A percentile compares a stretch with the other conserved stretches of the same genome.
phyloP scores from a whole-genome alignment of 2,888 invertebrate genomes.

The Crocallis elinguaria region DNA sequence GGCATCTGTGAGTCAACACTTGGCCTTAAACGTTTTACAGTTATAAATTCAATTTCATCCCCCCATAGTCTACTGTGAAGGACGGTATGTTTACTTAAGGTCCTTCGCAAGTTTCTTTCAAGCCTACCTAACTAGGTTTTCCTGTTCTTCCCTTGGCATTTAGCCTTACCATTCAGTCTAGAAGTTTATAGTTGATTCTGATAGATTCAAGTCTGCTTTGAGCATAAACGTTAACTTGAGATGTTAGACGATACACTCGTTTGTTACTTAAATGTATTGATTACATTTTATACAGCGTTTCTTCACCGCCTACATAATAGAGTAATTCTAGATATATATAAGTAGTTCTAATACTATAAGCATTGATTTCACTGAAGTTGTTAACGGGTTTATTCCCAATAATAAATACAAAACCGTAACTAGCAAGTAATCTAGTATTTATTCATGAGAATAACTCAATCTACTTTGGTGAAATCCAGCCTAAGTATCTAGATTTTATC shows the following conservation, averaged over 20 bases:
- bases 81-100: conserved; percentile 68
- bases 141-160: conserved; percentile 42
- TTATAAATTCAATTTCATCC: conserved; percentile 47
- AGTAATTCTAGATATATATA: too few relatives aligned
- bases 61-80: conserved; percentile 61
- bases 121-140: conserved; percentile 43
- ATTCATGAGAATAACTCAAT: too few relatives aligned
- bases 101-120: conserved; percentile 53
- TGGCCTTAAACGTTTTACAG: conserved; percentile 47
- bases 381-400: too few relatives aligned
- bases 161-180: conserved; percentile 56
- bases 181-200: conserved; percentile 41
- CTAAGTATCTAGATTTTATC: too few relatives aligned
- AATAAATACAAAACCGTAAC: too few relatives aligned
- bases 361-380: too few relatives aligned
- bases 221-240: conserved; percentile 40
- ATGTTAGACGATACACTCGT: conserved; percentile 21
- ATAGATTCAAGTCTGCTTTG: conserved; percentile 42
- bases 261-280: neutral
- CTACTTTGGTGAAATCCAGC: too few relatives aligned
- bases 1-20: conserved; percentile 55
- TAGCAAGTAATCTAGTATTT: too few relatives aligned
- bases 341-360: too few relatives aligned
- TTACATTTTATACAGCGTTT: neutral
- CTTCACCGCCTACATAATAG: neutral